Evolutionary conservation across 2,113 vertebrate species (phyloP).

Genomic region (human (Homo sapiens)): DNA sequence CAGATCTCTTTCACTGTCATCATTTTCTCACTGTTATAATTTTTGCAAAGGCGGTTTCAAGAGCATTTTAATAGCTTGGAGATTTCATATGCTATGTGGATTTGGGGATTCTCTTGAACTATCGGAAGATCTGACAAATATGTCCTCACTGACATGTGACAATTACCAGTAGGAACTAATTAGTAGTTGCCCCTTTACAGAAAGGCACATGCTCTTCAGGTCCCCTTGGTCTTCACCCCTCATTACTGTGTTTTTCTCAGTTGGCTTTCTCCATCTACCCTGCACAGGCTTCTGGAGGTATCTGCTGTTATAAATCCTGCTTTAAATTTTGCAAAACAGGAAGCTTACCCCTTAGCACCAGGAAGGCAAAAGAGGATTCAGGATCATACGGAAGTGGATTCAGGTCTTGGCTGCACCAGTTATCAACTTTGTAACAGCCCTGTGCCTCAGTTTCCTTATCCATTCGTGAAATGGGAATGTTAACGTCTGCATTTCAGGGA

Average conservation of each 20-base stretch:
- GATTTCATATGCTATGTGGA: background rate
- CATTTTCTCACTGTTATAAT: too few species aligned
- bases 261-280: background rate
- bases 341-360: background rate
- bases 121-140: background rate
- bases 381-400: background rate
- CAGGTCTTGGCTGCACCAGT: background rate
- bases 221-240: background rate
- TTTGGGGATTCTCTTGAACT: background rate
- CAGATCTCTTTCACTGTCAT: too few species aligned
- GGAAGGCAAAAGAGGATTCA: background rate
- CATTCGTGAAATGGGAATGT: background rate
- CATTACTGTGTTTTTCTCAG: background rate
- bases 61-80: background rate
- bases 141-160: background rate
- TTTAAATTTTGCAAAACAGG: background rate
- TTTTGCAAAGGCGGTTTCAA: too few species aligned
- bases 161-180: background rate
- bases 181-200: background rate
- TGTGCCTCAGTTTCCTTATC: background rate
- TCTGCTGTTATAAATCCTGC: background rate
- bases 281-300: background rate
- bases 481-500: background rate
- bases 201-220: background rate
- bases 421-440: background rate